Percentiles rank a stretch among this genome's conserved stretches.
Evolutionary conservation across 2,888 invertebrate genomes (phyloP).

Genomic region (Lochmaea capreae): DNA sequence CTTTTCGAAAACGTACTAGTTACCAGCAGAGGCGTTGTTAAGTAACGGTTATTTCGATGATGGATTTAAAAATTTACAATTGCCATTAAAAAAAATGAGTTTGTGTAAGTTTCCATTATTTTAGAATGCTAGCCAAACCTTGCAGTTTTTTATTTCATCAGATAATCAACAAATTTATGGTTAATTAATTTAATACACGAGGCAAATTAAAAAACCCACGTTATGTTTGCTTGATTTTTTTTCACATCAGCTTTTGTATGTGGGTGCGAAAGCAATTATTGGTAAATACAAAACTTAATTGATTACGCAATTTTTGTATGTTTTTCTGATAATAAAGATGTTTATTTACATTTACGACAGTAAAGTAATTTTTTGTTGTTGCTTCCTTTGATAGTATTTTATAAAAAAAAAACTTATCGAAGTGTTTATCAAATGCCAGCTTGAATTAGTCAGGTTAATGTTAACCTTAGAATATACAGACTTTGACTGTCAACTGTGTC

Average conservation of each 20-base stretch:
- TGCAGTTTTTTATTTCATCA: not conserved
- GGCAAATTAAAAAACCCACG: slow-evolving; percentile 32
- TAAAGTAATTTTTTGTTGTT: no score
- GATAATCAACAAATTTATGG: slow-evolving; percentile 13
- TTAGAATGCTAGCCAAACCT: slow-evolving; percentile 2
- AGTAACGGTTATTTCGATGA: not conserved
- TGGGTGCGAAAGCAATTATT: slow-evolving; percentile 20
- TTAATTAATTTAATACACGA: slow-evolving; percentile 28
- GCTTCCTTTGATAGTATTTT: no score
- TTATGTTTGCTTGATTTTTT: not conserved
- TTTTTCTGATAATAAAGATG: not conserved
- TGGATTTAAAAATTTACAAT: not conserved
- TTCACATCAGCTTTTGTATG: slow-evolving; percentile 4
- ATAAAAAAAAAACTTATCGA: no score
- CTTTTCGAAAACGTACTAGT: not conserved
- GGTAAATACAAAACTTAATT: slow-evolving; percentile 4
- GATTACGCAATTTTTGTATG: slow-evolving; percentile 13
- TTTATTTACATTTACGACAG: no score
- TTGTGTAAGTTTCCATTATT: not conserved
- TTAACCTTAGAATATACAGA: no score
- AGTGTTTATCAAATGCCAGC: no score
- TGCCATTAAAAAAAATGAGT: not conserved
- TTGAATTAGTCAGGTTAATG: no score
- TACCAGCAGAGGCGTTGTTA: not conserved
- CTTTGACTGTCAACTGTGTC: no score